phyloP scores from a whole-genome alignment of 2,797 vertebrate genomes.

The Tenualosa ilisha region DNA sequence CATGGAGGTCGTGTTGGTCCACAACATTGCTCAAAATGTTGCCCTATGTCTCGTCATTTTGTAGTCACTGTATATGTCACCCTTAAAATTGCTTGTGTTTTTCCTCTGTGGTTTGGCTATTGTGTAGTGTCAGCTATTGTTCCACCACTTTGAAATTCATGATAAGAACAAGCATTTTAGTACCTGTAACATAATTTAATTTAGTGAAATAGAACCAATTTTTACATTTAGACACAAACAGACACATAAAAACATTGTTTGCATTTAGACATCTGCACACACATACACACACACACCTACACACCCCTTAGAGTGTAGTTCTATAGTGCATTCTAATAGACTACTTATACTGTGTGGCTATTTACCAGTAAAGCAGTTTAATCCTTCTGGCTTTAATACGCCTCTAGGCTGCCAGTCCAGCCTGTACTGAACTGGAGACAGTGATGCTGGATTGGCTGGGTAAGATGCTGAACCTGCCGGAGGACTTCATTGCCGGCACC shows the following conservation, averaged over 20 bases:
- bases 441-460: conserved; percentile 97
- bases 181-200: neutral
- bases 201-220: neutral
- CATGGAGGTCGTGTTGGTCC: too few relatives aligned
- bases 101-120: neutral
- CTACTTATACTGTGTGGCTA: too few relatives aligned
- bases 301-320: neutral
- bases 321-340: neutral
- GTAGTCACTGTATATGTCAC: too few relatives aligned
- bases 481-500: conserved; percentile 83
- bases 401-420: conserved; percentile 88
- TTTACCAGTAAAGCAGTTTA: neutral
- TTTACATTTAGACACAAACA: neutral
- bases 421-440: conserved; percentile 94
- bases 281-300: neutral
- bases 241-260: too few relatives aligned
- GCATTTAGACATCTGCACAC: neutral
- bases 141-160: neutral
- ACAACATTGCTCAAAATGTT: too few relatives aligned
- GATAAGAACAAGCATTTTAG: too few relatives aligned
- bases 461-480: conserved; percentile 89
- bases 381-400: conserved; percentile 18
- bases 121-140: too few relatives aligned
- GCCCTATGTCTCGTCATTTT: too few relatives aligned
- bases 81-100: neutral